Evolutionary conservation across 2,113 vertebrate species (phyloP).

Genomic region (Tauraco erythrolophus): DNA sequence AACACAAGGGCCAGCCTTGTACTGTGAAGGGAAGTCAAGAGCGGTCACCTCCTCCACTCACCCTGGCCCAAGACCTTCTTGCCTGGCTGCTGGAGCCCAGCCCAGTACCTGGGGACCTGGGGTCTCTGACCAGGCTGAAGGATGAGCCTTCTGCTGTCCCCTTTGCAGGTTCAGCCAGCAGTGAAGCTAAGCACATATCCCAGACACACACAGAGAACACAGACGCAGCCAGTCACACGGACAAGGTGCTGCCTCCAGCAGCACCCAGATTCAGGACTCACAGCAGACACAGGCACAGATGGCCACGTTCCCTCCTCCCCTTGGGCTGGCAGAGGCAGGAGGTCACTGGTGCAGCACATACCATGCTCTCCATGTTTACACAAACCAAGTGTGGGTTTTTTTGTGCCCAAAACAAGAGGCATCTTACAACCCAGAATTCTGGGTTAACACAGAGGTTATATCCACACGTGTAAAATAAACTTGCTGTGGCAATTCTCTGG

Average conservation of each 20-base stretch:
- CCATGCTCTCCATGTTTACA: background rate
- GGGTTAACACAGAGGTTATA: background rate
- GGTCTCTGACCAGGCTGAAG: background rate
- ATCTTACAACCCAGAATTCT: background rate
- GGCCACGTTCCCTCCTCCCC: rapidly evolving
- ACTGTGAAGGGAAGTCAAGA: background rate
- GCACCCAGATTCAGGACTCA: background rate
- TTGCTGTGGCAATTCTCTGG: background rate
- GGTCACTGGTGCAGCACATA: background rate
- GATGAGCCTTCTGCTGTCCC: background rate
- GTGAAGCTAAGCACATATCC: background rate
- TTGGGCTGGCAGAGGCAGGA: background rate
- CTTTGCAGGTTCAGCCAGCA: background rate
- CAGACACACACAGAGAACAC: background rate
- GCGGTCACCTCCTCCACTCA: background rate
- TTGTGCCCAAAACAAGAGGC: background rate
- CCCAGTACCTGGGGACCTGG: background rate
- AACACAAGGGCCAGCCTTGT: background rate
- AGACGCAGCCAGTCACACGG: rapidly evolving
- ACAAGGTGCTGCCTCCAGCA: rapidly evolving
- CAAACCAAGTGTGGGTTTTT: background rate
- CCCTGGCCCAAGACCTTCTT: background rate
- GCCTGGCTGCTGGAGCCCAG: background rate
- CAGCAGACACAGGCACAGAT: background rate
- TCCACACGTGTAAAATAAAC: background rate